These are phyloP conservation scores for Hydrochoerus hydrochaeris DNA, from an alignment of 2,113 vertebrate species.

Conservation along the genomic window DNA sequence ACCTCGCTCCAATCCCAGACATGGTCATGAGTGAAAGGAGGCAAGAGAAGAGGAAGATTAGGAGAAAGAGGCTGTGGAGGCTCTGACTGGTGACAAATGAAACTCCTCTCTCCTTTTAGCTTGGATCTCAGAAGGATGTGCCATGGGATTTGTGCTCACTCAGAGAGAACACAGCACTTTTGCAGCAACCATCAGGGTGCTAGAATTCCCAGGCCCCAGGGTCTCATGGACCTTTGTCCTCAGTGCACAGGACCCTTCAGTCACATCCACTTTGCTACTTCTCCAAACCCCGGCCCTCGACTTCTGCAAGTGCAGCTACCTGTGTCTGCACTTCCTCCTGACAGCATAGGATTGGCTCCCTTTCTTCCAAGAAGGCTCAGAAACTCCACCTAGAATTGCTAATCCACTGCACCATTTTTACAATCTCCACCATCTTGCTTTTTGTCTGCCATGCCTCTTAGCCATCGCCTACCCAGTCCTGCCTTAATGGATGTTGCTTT, in stretches of 20 bases:
- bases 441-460: background rate
- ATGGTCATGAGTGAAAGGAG: background rate
- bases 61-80: background rate
- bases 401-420: background rate
- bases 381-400: background rate
- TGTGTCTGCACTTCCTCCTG: background rate
- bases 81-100: background rate
- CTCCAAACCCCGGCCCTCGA: background rate
- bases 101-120: background rate
- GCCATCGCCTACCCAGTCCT: background rate
- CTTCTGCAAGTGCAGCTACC: background rate
- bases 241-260: fast-evolving
- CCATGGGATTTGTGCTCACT: fast-evolving
- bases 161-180: background rate
- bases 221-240: background rate
- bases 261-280: background rate
- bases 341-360: fast-evolving
- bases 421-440: background rate
- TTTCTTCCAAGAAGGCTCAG: background rate
- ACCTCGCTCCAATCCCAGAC: background rate
- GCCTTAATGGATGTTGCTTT: fast-evolving
- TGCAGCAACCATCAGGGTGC: background rate
- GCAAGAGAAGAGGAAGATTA: background rate
- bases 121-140: background rate
- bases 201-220: background rate